These are phyloP conservation scores for Synanthedon vespiformis DNA, from an alignment of 2,888 invertebrate genomes.

Conservation along the genomic window DNA sequence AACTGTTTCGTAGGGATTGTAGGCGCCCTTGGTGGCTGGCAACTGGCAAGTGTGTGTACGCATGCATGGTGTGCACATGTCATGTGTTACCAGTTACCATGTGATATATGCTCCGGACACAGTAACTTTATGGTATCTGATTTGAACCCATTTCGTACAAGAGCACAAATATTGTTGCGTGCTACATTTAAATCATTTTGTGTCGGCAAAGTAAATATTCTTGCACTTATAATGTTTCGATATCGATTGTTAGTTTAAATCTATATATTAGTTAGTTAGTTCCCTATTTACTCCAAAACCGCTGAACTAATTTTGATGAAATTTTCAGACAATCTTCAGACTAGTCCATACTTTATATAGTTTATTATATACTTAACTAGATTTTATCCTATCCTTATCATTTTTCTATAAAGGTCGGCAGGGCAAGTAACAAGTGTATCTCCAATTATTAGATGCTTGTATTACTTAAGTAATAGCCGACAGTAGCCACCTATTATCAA, in stretches of 20 bases:
- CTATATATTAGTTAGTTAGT: no score
- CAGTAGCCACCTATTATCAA: background rate
- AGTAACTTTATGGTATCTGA: background rate
- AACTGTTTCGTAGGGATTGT: constrained; percentile 46
- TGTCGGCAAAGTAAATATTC: background rate
- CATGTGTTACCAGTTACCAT: constrained; percentile 3
- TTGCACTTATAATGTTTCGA: background rate
- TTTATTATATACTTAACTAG: no score
- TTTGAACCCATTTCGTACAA: background rate
- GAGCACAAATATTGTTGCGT: no score
- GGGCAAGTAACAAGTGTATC: no score
- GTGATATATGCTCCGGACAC: constrained; percentile 7
- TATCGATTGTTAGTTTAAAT: background rate
- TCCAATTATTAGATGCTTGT: background rate
- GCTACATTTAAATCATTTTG: no score
- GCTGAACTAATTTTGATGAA: no score
- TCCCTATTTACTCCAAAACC: no score
- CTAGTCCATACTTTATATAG: no score
- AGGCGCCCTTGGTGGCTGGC: constrained; percentile 55
- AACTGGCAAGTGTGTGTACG: constrained; percentile 33
- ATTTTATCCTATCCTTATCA: no score
- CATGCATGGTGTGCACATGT: constrained; percentile 19
- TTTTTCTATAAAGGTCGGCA: no score
- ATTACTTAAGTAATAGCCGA: background rate
- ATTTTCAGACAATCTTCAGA: no score